Conservation (phyloP, 2,113 vertebrate genomes). For the Indicator maculatus region DNA sequence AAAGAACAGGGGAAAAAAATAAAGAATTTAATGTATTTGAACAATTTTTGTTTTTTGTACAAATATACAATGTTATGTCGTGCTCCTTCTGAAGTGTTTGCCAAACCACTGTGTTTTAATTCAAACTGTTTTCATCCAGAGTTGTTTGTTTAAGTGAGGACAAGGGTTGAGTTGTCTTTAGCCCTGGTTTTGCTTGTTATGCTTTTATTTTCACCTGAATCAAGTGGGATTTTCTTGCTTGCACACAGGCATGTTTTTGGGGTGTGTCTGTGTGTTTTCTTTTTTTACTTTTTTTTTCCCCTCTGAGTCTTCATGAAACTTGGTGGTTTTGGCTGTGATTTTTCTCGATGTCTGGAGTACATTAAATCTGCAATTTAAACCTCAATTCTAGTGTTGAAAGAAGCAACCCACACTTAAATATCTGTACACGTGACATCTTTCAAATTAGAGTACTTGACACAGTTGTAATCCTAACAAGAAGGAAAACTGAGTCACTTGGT, state of each 20-base stretch:
- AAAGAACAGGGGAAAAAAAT: neutral
- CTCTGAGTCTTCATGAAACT: neutral
- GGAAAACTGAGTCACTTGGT: neutral
- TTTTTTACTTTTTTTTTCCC: fast-evolving
- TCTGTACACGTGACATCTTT: neutral
- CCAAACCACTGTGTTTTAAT: neutral
- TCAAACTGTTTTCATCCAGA: neutral
- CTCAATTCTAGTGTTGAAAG: neutral
- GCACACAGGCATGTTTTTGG: neutral
- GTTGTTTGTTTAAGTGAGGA: neutral
- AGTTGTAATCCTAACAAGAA: neutral
- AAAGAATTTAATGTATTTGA: neutral
- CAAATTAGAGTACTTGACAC: neutral
- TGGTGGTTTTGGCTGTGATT: neutral
- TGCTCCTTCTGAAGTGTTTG: neutral
- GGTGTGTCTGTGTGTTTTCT: neutral
- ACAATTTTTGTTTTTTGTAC: fast-evolving
- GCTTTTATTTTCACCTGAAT: neutral
- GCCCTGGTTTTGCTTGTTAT: neutral
- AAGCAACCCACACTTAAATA: neutral
- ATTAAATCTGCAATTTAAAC: neutral
- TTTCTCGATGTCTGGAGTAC: neutral
- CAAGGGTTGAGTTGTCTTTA: neutral
- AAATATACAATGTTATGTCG: neutral
- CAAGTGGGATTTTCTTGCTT: neutral